These are phyloP conservation scores for Scalopus aquaticus DNA, from an alignment of 2,113 vertebrate genomes.

Conservation along the genomic window DNA sequence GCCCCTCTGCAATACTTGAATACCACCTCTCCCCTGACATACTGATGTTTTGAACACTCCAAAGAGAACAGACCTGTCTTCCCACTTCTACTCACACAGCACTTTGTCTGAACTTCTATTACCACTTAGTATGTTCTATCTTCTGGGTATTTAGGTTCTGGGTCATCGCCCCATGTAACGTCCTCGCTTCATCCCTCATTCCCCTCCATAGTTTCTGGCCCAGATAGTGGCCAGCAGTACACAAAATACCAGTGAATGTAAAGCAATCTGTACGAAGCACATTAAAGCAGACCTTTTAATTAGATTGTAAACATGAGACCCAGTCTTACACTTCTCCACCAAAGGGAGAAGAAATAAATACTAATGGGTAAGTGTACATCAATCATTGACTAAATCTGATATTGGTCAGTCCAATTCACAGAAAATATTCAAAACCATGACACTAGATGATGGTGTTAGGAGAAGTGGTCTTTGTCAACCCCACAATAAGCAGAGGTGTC, in stretches of 20 bases:
- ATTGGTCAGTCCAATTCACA: background rate
- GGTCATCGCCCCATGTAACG: background rate
- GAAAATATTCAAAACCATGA: background rate
- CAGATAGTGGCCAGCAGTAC: background rate
- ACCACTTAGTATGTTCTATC: background rate
- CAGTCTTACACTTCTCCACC: background rate
- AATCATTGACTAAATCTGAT: background rate
- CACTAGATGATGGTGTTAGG: accelerated
- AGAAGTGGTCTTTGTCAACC: too few species aligned
- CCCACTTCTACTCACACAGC: background rate
- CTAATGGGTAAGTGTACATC: background rate
- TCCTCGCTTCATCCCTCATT: background rate
- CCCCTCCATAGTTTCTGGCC: background rate
- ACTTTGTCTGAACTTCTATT: background rate
- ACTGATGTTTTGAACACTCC: background rate
- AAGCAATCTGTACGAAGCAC: background rate
- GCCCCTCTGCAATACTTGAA: background rate
- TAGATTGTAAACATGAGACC: background rate
- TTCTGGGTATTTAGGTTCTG: background rate
- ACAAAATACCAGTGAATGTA: accelerated
- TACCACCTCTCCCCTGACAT: background rate
- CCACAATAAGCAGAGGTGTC: accelerated
- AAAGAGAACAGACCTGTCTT: background rate
- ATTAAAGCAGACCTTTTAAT: background rate
- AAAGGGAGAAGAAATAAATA: background rate